Evolutionary conservation across 2,797 vertebrate genomes (phyloP).

Genomic region (Pristis pectinata): DNA sequence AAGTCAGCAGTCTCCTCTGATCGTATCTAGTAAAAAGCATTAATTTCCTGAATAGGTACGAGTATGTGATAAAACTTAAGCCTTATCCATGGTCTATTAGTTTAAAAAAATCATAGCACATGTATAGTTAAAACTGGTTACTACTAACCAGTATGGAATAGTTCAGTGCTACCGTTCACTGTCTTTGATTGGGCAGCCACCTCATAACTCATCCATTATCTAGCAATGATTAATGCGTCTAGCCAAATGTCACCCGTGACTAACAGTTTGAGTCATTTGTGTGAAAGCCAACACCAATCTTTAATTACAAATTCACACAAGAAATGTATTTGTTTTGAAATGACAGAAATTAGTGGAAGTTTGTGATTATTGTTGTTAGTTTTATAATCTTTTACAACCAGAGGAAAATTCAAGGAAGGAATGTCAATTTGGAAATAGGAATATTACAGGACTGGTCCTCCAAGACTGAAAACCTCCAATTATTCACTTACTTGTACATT

Average conservation of each 20-base stretch:
- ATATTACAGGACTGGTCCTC: not conserved
- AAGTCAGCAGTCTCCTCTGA: conserved; percentile 86
- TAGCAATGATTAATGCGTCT: not conserved
- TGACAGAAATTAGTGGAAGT: not conserved
- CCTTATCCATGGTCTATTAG: not conserved
- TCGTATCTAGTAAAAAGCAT: conserved; percentile 58
- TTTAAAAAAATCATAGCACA: not conserved
- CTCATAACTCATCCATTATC: not conserved
- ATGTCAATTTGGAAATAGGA: not conserved
- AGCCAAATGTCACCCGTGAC: not conserved
- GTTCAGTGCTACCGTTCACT: not conserved
- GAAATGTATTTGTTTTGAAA: not conserved
- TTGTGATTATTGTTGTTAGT: not conserved
- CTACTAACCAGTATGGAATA: not conserved
- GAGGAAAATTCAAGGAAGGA: not conserved
- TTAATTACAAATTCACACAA: not conserved
- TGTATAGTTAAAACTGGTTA: not conserved
- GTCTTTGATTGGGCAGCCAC: not conserved
- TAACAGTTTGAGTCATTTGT: not conserved
- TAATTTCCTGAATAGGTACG: not conserved
- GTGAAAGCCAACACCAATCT: not conserved
- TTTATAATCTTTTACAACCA: not conserved
- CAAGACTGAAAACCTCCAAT: not conserved
- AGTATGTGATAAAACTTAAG: not conserved
- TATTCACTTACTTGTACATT: not conserved